Percentiles rank a stretch among this genome's conserved stretches.
Evolutionary conservation across 2,888 invertebrate genomes (phyloP).

Genomic region (Amorpha juglandis): DNA sequence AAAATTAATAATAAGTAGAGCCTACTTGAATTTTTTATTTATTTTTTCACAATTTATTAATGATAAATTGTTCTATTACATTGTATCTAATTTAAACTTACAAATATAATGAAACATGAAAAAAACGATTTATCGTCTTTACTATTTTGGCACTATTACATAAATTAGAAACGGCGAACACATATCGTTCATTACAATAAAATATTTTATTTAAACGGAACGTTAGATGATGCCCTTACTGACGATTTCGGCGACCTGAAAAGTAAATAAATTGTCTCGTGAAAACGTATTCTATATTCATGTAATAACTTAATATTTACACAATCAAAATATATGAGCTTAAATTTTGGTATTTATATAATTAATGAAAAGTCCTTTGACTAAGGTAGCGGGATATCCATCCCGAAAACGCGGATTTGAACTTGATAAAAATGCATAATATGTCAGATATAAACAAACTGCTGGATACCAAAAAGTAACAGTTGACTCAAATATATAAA

Average conservation of each 20-base stretch:
- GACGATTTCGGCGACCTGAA: constrained; percentile 80
- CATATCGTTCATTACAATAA: constrained; percentile 54
- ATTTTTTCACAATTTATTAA: constrained; percentile 56
- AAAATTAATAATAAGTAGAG: constrained; percentile 66
- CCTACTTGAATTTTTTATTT: constrained; percentile 53
- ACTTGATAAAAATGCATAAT: too few species aligned
- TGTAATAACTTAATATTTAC: too few species aligned
- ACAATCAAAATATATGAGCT: too few species aligned
- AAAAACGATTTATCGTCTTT: constrained; percentile 47
- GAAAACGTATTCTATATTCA: not conserved
- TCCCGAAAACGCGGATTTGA: too few species aligned
- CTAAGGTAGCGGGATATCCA: too few species aligned
- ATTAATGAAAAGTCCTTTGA: too few species aligned
- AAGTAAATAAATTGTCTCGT: constrained; percentile 37
- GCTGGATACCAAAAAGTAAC: too few species aligned
- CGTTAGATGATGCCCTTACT: constrained; percentile 57
- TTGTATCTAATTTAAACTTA: constrained; percentile 55
- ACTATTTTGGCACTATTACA: constrained; percentile 77
- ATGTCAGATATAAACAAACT: too few species aligned
- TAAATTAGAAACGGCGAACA: constrained; percentile 65
- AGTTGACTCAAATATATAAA: too few species aligned
- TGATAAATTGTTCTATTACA: constrained; percentile 59
- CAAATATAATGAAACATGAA: constrained; percentile 47
- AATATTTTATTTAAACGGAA: constrained; percentile 54
- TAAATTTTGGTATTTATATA: too few species aligned